Base-by-base conservation (phyloP, 2,113 vertebrate genomes). In the Larimichthys polyactis region DNA sequence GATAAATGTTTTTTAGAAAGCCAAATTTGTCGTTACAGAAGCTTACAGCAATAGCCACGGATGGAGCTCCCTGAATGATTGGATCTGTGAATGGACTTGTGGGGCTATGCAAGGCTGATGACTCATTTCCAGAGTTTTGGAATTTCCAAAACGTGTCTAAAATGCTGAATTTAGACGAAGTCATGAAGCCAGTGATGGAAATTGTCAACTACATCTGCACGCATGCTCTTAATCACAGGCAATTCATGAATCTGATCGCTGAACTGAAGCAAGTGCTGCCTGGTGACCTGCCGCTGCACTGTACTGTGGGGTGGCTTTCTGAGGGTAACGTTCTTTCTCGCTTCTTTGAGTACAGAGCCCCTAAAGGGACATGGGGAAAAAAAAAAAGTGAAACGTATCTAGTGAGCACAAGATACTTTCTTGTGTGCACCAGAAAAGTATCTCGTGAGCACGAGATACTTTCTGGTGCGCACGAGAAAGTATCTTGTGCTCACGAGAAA, bases 61-160 rank as follows among this genome's bases (percentile, higher is more conserved):
- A 75, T 58, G 80, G 73, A 49, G 75, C n/a, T 20, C 76, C 82
- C 49, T 20, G 62, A 4, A 78, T 60, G 75, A 67, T 68, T 15
- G 44, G 69, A 67, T 73, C 52, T 27, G 62, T 52, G 48, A 90
- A 84, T 10, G 78, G 82, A 2, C 75, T 89, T 82, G 82, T 90
- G 24, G 83, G 81, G 54, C 66, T 89, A 51, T 85, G 82, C 20
- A 85, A 85, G 81, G 62, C 73, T 84, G 79, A 87, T 19, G 9
- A 81, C 15, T 20, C 9, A 27, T 89, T 86, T 78, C 81, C 83
- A 0, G 79, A 85, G 2, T 89, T 88, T 82, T 87, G 76, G 83
- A 89, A 52, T 43, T 88, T 91, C 58, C 81, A 27, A 27, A 27
- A 27, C 27, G 66, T 80, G 43, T 88, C 80, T 75, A 91, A 92